Percentiles rank a stretch among this genome's conserved stretches.
phyloP scores from a whole-genome alignment of 2,888 invertebrate species.

The Caenorhabditis virilis region DNA sequence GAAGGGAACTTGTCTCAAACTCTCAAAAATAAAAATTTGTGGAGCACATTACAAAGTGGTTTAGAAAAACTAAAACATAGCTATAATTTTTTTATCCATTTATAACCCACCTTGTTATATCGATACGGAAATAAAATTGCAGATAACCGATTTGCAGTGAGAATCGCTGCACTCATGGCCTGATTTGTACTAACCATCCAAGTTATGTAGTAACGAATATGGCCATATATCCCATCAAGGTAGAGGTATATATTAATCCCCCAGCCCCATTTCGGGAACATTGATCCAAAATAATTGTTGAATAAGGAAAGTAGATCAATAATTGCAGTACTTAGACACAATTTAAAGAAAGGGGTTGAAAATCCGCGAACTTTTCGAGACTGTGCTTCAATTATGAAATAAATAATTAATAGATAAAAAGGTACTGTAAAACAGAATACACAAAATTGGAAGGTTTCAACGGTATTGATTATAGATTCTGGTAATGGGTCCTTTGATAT shows the following conservation, averaged over 20 bases:
- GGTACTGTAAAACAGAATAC: conserved; percentile 28
- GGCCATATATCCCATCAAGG: conserved; percentile 15
- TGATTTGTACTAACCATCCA: too few species aligned
- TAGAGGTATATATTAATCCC: conserved; percentile 18
- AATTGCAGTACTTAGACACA: conserved; percentile 23
- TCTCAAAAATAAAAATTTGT: too few species aligned
- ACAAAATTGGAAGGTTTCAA: conserved; percentile 25
- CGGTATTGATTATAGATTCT: conserved; percentile 3
- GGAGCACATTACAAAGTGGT: too few species aligned
- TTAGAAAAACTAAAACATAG: too few species aligned
- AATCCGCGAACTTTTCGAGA: conserved; percentile 13
- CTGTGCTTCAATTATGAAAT: conserved; percentile 18
- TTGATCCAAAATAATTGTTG: conserved; percentile 26
- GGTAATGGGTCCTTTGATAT: neutral
- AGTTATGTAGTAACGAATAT: conserved; percentile 22
- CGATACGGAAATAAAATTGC: conserved; percentile 25
- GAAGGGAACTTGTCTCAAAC: too few species aligned
- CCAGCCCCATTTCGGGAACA: conserved; percentile 33
- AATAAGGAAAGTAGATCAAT: conserved; percentile 27
- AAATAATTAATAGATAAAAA: conserved; percentile 21
- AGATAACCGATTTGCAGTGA: conserved; percentile 22
- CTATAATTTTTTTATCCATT: too few species aligned
- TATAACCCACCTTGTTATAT: conserved; percentile 23
- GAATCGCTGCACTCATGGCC: conserved; percentile 21
- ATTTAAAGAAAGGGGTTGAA: conserved; percentile 25